phyloP scores from a whole-genome alignment of 2,113 vertebrate species.

The Ochotona princeps region DNA sequence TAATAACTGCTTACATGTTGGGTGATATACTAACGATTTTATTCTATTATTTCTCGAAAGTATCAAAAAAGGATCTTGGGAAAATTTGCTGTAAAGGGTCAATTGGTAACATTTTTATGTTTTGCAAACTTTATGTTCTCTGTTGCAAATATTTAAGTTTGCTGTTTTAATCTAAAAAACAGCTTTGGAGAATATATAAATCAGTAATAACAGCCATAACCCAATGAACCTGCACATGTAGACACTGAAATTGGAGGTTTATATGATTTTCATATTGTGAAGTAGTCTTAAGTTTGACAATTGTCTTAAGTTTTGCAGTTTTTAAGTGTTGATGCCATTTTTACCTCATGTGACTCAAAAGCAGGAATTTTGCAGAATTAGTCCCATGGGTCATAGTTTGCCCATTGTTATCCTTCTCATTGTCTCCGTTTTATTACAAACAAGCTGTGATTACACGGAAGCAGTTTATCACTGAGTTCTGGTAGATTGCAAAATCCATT shows the following conservation, averaged over 20 bases:
- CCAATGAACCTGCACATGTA: neutral
- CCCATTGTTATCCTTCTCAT: neutral
- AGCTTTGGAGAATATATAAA: neutral
- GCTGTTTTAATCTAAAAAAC: slow-evolving; percentile 14
- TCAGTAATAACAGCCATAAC: neutral
- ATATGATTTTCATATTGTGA: neutral
- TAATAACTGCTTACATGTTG: neutral
- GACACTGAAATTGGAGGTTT: slow-evolving; percentile 7
- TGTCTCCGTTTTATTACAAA: neutral
- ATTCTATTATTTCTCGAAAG: slow-evolving; percentile 46
- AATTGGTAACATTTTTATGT: neutral
- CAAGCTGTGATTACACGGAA: neutral
- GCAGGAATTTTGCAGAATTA: neutral
- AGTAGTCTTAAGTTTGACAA: neutral
- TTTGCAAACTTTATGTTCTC: neutral
- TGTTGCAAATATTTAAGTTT: neutral
- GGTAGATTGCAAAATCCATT: neutral
- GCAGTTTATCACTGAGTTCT: neutral
- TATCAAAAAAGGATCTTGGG: neutral
- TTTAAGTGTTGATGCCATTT: neutral
- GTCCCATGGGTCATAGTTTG: neutral
- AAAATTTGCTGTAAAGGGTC: neutral
- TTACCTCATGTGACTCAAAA: neutral
- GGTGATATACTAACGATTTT: neutral
- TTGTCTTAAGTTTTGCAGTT: neutral